These are phyloP conservation scores for Bradypodion ventrale DNA, from an alignment of 2,797 vertebrate species.

Conservation along the genomic window DNA sequence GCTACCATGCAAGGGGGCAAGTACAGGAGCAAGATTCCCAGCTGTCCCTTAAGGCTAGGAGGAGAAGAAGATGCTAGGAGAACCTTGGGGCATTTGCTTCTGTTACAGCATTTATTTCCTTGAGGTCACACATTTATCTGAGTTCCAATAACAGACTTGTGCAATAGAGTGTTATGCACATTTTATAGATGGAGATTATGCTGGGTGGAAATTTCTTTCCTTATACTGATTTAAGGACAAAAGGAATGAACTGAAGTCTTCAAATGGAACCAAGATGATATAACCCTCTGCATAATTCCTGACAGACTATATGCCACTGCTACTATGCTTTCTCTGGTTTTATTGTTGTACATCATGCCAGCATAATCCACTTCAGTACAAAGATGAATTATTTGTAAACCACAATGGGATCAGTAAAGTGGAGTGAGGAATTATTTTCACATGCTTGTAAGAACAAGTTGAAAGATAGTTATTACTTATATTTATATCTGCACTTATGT, in stretches of 20 bases:
- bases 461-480: not conserved
- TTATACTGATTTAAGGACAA: not conserved
- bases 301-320: not conserved
- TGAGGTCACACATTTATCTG: too few species aligned
- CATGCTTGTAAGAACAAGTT: not conserved
- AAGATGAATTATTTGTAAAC: not conserved
- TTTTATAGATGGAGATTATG: not conserved
- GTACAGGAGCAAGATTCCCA: too few species aligned
- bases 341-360: not conserved
- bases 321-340: not conserved
- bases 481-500: not conserved
- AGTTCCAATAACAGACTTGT: not conserved
- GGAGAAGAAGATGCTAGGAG: too few species aligned
- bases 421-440: constrained; percentile 1
- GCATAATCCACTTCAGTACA: not conserved
- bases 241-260: not conserved
- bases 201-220: not conserved
- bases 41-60: too few species aligned
- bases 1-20: too few species aligned
- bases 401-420: not conserved
- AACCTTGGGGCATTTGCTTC: too few species aligned
- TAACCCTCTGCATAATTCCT: not conserved
- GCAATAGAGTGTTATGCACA: not conserved
- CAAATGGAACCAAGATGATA: not conserved
- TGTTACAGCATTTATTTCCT: too few species aligned